Evolutionary conservation across 2,113 vertebrate species (phyloP).

Genomic region (Apodemus speciosus): DNA sequence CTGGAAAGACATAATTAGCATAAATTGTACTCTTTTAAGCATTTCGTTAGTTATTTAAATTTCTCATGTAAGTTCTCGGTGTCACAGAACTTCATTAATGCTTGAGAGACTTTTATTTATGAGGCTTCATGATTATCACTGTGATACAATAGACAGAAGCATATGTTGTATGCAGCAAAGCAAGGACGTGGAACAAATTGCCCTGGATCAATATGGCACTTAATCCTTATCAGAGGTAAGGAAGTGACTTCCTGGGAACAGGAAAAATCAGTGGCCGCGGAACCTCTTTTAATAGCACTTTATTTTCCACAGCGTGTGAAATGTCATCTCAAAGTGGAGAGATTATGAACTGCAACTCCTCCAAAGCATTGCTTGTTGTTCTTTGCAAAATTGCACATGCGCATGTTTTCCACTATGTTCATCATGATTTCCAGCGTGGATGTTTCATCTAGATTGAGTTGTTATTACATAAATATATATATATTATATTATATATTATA

Average conservation of each 20-base stretch:
- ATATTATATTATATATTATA: neutral
- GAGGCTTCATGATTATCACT: neutral
- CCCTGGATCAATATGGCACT: neutral
- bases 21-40: neutral
- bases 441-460: neutral
- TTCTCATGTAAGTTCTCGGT: neutral
- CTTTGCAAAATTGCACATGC: neutral
- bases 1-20: neutral
- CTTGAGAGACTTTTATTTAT: slow-evolving; percentile 29
- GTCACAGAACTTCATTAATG: neutral
- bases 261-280: rapidly evolving
- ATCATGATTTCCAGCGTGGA: neutral
- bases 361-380: neutral
- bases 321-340: neutral
- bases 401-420: rapidly evolving
- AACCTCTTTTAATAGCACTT: neutral
- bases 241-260: rapidly evolving
- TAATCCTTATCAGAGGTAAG: neutral
- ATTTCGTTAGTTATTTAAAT: neutral
- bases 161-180: neutral
- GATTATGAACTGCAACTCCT: neutral
- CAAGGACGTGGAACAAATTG: neutral
- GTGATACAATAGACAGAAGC: neutral
- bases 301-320: neutral
- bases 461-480: neutral